phyloP scores from a whole-genome alignment of 2,888 invertebrate species.

The Portevinia maculata region DNA sequence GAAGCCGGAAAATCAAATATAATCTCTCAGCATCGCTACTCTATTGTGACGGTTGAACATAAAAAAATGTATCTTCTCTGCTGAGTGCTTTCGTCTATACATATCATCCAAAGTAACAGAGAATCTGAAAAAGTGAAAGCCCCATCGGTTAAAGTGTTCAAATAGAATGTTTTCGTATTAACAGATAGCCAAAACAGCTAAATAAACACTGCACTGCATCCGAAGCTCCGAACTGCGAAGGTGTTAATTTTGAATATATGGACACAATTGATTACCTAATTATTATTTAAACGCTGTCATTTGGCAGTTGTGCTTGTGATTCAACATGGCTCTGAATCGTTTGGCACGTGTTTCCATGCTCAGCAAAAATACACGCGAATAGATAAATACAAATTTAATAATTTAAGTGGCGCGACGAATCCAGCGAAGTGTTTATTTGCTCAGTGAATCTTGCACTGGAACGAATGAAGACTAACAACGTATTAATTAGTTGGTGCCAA shows the following conservation, averaged over 20 bases:
- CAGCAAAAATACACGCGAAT: neutral
- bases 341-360: neutral
- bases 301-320: neutral
- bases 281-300: neutral
- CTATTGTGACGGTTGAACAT: slow-evolving; percentile 29
- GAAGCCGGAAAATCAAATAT: neutral
- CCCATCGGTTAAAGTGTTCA: slow-evolving; percentile 27
- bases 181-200: neutral
- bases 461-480: neutral
- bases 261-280: neutral
- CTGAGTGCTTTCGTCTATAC: slow-evolving; percentile 36
- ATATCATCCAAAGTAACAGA: slow-evolving; percentile 3
- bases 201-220: slow-evolving; percentile 10
- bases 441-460: neutral
- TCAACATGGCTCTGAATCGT: neutral
- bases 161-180: neutral
- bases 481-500: neutral
- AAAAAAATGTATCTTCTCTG: slow-evolving; percentile 1
- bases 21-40: slow-evolving; percentile 23
- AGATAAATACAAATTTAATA: neutral
- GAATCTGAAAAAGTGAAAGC: slow-evolving; percentile 58
- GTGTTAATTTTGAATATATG: neutral
- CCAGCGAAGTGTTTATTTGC: neutral
- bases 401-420: neutral
- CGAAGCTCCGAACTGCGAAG: neutral